Percentiles rank a stretch among this genome's conserved stretches.
phyloP scores from a whole-genome alignment of 2,797 vertebrate genomes.

The Hemitrygon akajei region DNA sequence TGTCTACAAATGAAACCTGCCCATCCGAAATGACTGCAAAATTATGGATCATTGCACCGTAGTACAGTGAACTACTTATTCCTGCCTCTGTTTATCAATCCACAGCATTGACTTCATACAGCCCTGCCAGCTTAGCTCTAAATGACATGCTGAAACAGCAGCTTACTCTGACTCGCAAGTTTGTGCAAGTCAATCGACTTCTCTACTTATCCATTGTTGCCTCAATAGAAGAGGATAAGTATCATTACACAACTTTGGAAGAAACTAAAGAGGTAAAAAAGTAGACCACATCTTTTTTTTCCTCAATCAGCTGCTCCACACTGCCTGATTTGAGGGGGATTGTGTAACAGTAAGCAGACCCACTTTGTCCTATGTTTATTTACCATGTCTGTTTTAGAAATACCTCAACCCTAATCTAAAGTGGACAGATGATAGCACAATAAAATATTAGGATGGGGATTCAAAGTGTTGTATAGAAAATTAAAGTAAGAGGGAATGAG shows the following conservation, averaged over 20 bases:
- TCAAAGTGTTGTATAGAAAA: not conserved
- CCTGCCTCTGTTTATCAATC: not conserved
- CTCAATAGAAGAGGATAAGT: slow-evolving; percentile 62
- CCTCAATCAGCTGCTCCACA: not conserved
- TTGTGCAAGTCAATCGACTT: slow-evolving; percentile 56
- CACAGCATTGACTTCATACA: slow-evolving; percentile 64
- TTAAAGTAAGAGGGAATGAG: not conserved
- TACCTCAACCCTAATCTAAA: not conserved
- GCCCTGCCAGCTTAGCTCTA: slow-evolving; percentile 57
- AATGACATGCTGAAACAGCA: slow-evolving; percentile 76
- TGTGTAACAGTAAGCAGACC: not conserved
- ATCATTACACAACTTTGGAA: slow-evolving; percentile 78
- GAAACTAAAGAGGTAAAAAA: slow-evolving; percentile 68
- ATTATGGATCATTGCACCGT: not conserved
- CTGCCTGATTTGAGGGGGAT: not conserved
- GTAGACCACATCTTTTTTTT: not conserved
- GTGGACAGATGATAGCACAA: not conserved
- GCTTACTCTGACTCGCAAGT: slow-evolving; percentile 61
- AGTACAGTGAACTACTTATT: not conserved
- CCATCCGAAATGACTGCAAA: not conserved
- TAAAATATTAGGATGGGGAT: not conserved
- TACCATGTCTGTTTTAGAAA: not conserved
- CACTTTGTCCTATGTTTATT: not conserved
- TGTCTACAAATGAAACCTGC: not conserved
- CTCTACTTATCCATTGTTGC: slow-evolving; percentile 62